Percentiles rank a stretch among this genome's conserved stretches.
Conservation (phyloP, 2,888 invertebrate genomes). For the Pinctada fucata region DNA sequence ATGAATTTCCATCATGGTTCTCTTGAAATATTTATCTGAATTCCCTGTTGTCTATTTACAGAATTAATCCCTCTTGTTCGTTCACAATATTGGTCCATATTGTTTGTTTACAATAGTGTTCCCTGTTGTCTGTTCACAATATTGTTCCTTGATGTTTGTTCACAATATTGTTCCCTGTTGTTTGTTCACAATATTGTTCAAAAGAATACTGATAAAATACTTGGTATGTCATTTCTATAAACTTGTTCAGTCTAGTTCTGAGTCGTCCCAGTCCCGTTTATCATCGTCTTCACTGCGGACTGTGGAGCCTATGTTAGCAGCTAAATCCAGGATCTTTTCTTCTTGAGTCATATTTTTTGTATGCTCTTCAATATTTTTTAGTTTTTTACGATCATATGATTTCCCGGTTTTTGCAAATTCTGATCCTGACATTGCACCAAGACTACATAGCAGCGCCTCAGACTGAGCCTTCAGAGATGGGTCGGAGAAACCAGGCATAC, state of each 20-base stretch:
- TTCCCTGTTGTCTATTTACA: too few species aligned
- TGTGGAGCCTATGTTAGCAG: constrained; percentile 50
- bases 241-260: constrained; percentile 39
- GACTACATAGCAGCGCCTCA: constrained; percentile 17
- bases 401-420: constrained; percentile 37
- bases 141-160: too few species aligned
- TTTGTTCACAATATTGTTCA: too few species aligned
- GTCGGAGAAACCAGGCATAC: constrained; percentile 11
- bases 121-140: too few species aligned
- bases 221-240: too few species aligned
- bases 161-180: too few species aligned
- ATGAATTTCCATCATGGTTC: too few species aligned
- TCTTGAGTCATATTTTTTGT: constrained; percentile 44
- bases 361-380: constrained; percentile 42
- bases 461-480: constrained; percentile 5
- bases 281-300: constrained; percentile 27
- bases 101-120: too few species aligned
- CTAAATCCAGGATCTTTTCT: constrained; percentile 56
- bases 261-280: constrained; percentile 33
- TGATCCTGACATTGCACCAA: constrained; percentile 31
- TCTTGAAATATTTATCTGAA: too few species aligned
- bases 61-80: too few species aligned
- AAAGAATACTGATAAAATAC: too few species aligned
- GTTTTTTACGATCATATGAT: constrained; percentile 19
- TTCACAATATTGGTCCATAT: too few species aligned